These are phyloP conservation scores for Sebastes variabilis DNA, from an alignment of 2,797 vertebrate species.

Conservation along the genomic window DNA sequence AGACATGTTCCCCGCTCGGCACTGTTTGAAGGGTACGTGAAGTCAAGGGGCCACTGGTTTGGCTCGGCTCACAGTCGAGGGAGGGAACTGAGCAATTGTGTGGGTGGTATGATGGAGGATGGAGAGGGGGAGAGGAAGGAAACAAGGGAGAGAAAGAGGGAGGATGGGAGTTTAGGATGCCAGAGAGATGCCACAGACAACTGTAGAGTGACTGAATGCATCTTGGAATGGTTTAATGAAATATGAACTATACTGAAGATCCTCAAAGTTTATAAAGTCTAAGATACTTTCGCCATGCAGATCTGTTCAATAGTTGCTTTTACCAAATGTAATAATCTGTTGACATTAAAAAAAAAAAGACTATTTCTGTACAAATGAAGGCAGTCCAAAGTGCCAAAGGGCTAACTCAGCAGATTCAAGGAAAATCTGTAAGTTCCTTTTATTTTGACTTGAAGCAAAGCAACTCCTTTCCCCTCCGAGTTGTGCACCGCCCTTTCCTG, in stretches of 20 bases:
- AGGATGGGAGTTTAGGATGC: constrained; percentile 43
- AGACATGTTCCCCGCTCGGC: constrained; percentile 31
- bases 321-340: neutral
- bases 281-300: neutral
- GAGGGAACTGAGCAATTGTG: constrained; percentile 55
- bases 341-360: neutral
- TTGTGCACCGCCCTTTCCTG: constrained; percentile 73
- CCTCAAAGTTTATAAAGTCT: neutral
- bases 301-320: neutral
- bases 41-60: constrained; percentile 50
- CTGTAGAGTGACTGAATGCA: constrained; percentile 8
- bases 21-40: constrained; percentile 38
- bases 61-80: constrained; percentile 36
- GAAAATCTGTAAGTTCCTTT: constrained; percentile 34
- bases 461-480: constrained; percentile 36
- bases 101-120: constrained; percentile 26
- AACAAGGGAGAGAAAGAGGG: constrained; percentile 12
- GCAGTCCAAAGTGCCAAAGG: neutral
- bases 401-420: constrained; percentile 5
- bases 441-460: constrained; percentile 27
- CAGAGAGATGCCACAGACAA: constrained; percentile 27
- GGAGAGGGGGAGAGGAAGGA: neutral
- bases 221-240: constrained; percentile 14
- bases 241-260: neutral
- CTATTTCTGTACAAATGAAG: neutral